Evolutionary conservation across 2,888 invertebrate species (phyloP).

Genomic region (Melitaea athalia): DNA sequence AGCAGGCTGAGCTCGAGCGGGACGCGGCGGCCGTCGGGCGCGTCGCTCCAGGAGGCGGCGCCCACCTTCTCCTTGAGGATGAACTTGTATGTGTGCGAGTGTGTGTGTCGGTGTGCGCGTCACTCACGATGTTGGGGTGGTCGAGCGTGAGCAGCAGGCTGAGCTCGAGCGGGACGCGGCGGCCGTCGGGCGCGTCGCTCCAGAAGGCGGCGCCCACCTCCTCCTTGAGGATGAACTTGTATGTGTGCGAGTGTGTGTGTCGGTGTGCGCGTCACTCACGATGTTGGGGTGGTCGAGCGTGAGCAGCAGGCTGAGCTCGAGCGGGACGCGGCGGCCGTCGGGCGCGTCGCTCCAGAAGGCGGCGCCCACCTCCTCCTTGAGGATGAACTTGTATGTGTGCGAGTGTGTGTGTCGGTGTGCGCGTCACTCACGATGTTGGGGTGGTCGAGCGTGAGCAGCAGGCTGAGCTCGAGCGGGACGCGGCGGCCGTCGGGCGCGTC

Average conservation of each 20-base stretch:
- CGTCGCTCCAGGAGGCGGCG: slow-evolving; percentile 84
- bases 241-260: neutral
- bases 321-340: slow-evolving; percentile 80
- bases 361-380: slow-evolving; percentile 85
- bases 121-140: slow-evolving; percentile 86
- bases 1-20: slow-evolving; percentile 87
- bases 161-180: slow-evolving; percentile 84
- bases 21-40: slow-evolving; percentile 75
- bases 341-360: slow-evolving; percentile 84
- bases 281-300: slow-evolving; percentile 86
- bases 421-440: too few species aligned
- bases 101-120: slow-evolving; percentile 76
- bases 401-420: too few species aligned
- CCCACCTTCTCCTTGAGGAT: slow-evolving; percentile 86
- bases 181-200: slow-evolving; percentile 80
- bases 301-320: slow-evolving; percentile 85
- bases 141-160: slow-evolving; percentile 84
- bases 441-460: too few species aligned
- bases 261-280: slow-evolving; percentile 63
- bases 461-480: too few species aligned
- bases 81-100: slow-evolving; percentile 86
- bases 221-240: slow-evolving; percentile 82
- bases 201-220: slow-evolving; percentile 72
- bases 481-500: too few species aligned
- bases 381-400: too few species aligned